Evolutionary conservation across 2,888 invertebrate genomes (phyloP).

Genomic region (Palloptera scutellata): DNA sequence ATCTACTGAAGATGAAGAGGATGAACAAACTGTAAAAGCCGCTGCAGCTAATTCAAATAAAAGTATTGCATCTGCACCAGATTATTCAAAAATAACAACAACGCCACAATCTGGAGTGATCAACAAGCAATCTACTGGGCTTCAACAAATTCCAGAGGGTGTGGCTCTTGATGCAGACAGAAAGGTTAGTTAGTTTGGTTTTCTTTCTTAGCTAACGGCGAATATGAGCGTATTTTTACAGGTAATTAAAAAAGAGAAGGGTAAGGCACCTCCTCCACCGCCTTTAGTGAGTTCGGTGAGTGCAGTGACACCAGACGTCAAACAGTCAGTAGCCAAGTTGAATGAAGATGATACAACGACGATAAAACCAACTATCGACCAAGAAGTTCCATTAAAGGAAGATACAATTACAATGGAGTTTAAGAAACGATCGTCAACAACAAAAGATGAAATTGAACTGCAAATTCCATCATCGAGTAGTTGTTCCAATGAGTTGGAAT

Average conservation of each 20-base stretch:
- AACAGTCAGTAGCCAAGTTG: not conserved
- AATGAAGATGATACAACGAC: too few relatives aligned
- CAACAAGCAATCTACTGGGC: slow-evolving; percentile 30
- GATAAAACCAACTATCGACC: slow-evolving; percentile 10
- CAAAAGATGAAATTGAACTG: slow-evolving; percentile 39
- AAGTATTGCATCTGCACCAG: slow-evolving; percentile 9
- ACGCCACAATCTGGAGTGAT: slow-evolving; percentile 16
- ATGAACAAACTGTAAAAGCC: slow-evolving; percentile 46
- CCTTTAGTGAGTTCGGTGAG: slow-evolving; percentile 41
- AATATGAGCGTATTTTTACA: slow-evolving; percentile 47
- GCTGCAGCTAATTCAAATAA: slow-evolving; percentile 46
- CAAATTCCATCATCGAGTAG: slow-evolving; percentile 37
- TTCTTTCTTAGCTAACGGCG: too few relatives aligned
- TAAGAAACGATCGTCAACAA: slow-evolving; percentile 29
- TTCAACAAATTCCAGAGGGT: slow-evolving; percentile 39
- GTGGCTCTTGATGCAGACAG: slow-evolving; percentile 54
- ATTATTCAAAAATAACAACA: slow-evolving; percentile 22
- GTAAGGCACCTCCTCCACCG: slow-evolving; percentile 79
- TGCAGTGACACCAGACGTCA: slow-evolving; percentile 33
- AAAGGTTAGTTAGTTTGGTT: slow-evolving; percentile 50
- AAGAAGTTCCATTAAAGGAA: slow-evolving; percentile 22
- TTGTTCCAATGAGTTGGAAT: slow-evolving; percentile 45
- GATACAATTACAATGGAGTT: slow-evolving; percentile 42
- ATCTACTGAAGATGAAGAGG: slow-evolving; percentile 42
- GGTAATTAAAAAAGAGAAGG: slow-evolving; percentile 83